Evolutionary conservation across 2,888 invertebrate genomes (phyloP), one percentile per base, ranked within the genome.

Genomic region (Uropetala carovei): DNA sequence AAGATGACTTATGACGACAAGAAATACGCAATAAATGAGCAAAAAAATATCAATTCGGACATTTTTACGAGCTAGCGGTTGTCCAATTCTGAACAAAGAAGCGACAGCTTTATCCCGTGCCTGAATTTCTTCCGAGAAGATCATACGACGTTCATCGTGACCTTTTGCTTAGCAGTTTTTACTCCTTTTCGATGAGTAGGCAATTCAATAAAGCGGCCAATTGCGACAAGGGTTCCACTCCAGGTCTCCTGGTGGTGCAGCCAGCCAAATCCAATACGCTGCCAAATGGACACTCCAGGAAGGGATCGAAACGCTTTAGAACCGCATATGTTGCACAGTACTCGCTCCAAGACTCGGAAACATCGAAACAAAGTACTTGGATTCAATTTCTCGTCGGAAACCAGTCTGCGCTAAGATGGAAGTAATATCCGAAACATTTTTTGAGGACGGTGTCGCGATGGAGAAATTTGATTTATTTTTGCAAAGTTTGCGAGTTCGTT

Each of bases 1-100:
- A 8, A 16, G 64, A 64, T 0, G n/a, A 64, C 68, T 68, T 18
- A 68, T 5, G n/a, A 18, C 4, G 0, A 22, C n/a, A 68, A 68
- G 18, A n/a, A 18, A 68, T 18, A 64, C 5, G n/a, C 16, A 68
- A 68, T 18, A 18, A 68, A 68, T 14, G 64, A 14, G 14, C 3
- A 5, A 43, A 22, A 18, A 68, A 68, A 68, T 22, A 68, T 18
- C 16, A 43, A 43, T 43, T 43, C 43, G 5, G 5, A 22, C n/a
- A 68, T 68, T 68, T 64, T 68, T 68, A 68, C 68, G 64, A 64
- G 64, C 18, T n/a, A n/a, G 14, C 64, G 68, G 68, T 68, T 22
- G 22, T 68, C 18, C 68, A 68, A 68, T 18, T 68, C n/a, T 18
- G 22, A 68, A 68, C 68, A 68, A 68, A 68, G 68, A 68, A 18